Evolutionary conservation across 2,113 vertebrate genomes (phyloP).

Genomic region (Archocentrus centrarchus): DNA sequence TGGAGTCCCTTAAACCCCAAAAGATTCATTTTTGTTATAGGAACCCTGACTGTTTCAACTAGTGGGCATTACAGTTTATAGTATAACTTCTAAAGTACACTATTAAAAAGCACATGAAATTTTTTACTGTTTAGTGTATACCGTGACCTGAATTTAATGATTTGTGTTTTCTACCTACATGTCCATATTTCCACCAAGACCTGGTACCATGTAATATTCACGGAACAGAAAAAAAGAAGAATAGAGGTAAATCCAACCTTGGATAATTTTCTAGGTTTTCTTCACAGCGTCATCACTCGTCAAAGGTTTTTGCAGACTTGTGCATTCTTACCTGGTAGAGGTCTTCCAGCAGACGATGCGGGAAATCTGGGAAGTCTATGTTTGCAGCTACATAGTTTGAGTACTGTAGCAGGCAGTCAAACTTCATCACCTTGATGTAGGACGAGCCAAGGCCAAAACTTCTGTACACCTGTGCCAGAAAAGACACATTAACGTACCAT

Average conservation of each 20-base stretch:
- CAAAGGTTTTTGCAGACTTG: slow-evolving; percentile 4
- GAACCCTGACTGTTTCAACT: background rate
- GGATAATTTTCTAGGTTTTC: background rate
- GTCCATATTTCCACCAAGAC: too few species aligned
- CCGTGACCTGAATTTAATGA: background rate
- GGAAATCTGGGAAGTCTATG: slow-evolving; percentile 67
- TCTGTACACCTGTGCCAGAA: slow-evolving; percentile 72
- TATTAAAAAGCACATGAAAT: background rate
- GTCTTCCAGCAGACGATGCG: slow-evolving; percentile 67
- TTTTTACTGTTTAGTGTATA: background rate
- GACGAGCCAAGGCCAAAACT: slow-evolving; percentile 78
- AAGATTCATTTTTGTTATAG: background rate
- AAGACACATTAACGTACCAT: background rate
- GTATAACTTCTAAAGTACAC: background rate
- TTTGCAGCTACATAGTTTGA: slow-evolving; percentile 53
- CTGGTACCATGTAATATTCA: background rate
- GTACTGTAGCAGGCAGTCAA: slow-evolving; percentile 67
- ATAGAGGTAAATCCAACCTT: background rate
- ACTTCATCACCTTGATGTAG: slow-evolving; percentile 78
- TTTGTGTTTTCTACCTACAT: too few species aligned
- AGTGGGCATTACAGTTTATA: background rate
- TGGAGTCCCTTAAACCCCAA: background rate
- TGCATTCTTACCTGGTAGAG: slow-evolving; percentile 75
- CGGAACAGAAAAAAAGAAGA: background rate
- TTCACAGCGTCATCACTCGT: background rate